A percentile compares a stretch with the other conserved stretches of the same genome.
phyloP scores from a whole-genome alignment of 92 coral and sea anemone genomes.

The Phymanthus crucifer region DNA sequence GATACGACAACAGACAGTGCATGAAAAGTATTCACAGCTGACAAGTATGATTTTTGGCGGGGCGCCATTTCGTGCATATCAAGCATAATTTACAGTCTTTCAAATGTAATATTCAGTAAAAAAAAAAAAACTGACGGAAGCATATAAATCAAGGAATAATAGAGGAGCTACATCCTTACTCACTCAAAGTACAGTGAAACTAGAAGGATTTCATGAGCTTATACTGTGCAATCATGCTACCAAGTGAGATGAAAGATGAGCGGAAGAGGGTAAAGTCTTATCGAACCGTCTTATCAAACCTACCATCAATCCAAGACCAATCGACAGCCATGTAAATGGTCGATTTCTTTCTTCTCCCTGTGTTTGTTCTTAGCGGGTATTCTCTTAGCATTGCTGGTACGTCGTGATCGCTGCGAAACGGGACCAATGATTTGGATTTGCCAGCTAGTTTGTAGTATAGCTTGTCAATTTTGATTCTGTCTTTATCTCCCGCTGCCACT shows the following conservation, averaged over 20 bases:
- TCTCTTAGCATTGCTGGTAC: slow-evolving; percentile 15
- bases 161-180: neutral
- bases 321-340: slow-evolving; percentile 18
- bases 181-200: neutral
- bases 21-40: neutral
- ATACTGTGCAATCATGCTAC: neutral
- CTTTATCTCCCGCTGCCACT: neutral
- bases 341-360: slow-evolving; percentile 22
- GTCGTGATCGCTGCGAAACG: slow-evolving; percentile 12
- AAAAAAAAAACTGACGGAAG: slow-evolving; percentile 2
- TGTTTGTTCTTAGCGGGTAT: neutral
- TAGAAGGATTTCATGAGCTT: neutral
- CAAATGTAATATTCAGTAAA: neutral
- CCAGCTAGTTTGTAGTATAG: slow-evolving; percentile 10
- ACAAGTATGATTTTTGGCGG: neutral
- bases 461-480: neutral
- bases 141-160: neutral
- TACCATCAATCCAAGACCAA: slow-evolving; percentile 27
- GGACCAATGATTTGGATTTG: neutral
- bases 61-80: slow-evolving; percentile 18
- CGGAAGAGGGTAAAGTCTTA: too few relatives aligned
- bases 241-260: too few relatives aligned
- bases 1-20: neutral
- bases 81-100: slow-evolving; percentile 8
- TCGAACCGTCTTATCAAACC: too few relatives aligned